A percentile compares a stretch with the other conserved stretches of the same genome.
Conservation (phyloP, 2,797 vertebrate species). For the Lutra lutra region DNA sequence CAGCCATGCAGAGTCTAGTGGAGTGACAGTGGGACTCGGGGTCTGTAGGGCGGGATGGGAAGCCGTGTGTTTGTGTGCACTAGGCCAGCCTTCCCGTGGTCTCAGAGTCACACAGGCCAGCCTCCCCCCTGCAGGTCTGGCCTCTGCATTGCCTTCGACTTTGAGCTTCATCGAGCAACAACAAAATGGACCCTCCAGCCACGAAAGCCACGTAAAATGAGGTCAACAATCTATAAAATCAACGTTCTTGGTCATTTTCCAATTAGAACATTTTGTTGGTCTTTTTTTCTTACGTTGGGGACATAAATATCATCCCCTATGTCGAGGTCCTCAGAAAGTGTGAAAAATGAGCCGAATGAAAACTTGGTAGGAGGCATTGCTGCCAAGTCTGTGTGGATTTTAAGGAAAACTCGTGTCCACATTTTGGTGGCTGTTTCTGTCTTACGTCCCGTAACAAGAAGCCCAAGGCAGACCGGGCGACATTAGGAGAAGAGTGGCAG, state of each 20-base stretch:
- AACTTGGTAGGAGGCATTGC: neutral
- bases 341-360: neutral
- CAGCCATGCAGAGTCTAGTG: neutral
- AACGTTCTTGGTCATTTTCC: neutral
- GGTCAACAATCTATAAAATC: neutral
- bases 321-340: neutral
- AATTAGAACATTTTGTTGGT: neutral
- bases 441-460: neutral
- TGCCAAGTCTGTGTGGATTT: neutral
- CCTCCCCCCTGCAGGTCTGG: neutral
- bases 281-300: neutral
- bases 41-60: neutral
- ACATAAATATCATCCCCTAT: neutral
- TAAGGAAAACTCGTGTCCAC: neutral
- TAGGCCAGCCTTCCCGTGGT: neutral
- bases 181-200: neutral
- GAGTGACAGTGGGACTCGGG: neutral
- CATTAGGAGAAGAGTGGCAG: neutral
- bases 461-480: neutral
- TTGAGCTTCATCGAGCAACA: neutral
- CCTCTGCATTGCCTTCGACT: neutral
- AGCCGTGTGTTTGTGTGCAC: accelerated
- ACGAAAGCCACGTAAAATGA: neutral
- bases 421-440: neutral
- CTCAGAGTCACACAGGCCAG: neutral